These are phyloP conservation scores for Mimachlamys varia DNA, from an alignment of 2,888 invertebrate species.

Conservation along the genomic window DNA sequence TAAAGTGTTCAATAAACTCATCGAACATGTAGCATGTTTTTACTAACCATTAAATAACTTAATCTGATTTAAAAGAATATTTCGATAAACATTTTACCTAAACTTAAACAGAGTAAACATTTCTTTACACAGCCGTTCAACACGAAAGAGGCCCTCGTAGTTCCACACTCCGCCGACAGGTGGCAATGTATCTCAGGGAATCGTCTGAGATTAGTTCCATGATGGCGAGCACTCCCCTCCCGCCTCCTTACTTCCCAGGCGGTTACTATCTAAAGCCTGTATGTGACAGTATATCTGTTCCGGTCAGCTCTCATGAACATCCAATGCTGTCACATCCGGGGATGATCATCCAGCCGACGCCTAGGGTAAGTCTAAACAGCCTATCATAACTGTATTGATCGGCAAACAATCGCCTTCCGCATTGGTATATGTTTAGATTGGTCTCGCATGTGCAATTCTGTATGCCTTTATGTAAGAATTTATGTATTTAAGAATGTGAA, in stretches of 20 bases:
- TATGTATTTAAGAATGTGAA: too few species aligned
- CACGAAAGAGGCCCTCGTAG: constrained; percentile 98
- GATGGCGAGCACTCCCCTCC: constrained; percentile 37
- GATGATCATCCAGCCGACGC: constrained; percentile 79
- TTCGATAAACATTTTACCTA: not conserved
- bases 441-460: too few species aligned
- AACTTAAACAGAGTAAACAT: not conserved
- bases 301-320: constrained; percentile 69
- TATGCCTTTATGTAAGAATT: too few species aligned
- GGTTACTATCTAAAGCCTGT: constrained; percentile 67
- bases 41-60: too few species aligned
- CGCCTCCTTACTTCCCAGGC: constrained; percentile 53
- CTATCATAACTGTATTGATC: too few species aligned
- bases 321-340: constrained; percentile 60
- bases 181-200: constrained; percentile 91
- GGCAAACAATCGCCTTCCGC: too few species aligned
- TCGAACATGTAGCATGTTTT: too few species aligned
- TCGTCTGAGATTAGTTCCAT: constrained; percentile 65
- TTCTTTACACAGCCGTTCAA: constrained; percentile 92
- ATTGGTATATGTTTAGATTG: too few species aligned
- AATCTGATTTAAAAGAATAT: not conserved
- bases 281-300: constrained; percentile 67
- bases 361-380: constrained; percentile 80
- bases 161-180: constrained; percentile 95
- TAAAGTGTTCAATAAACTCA: too few species aligned